These are phyloP conservation scores for Mustela lutreola DNA, from an alignment of 2,113 vertebrate genomes.

Conservation along the genomic window DNA sequence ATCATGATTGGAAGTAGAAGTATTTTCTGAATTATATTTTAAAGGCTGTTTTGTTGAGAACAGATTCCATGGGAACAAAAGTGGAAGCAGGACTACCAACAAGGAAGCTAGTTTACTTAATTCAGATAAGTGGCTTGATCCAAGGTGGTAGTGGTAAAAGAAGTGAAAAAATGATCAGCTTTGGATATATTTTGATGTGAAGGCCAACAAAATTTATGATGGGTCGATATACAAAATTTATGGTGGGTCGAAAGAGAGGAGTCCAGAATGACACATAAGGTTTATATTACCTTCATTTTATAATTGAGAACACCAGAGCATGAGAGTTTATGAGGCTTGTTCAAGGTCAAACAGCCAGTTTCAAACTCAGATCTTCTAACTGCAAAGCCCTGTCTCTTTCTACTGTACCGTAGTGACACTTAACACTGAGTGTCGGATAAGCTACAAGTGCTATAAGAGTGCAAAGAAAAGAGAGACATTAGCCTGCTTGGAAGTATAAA, in stretches of 20 bases:
- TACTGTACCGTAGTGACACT: not conserved
- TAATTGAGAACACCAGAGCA: not conserved
- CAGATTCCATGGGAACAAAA: not conserved
- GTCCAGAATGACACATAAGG: not conserved
- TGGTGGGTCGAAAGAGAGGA: not conserved
- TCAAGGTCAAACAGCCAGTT: not conserved
- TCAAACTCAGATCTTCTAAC: not conserved
- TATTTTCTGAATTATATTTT: slow-evolving; percentile 20
- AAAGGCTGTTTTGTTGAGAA: slow-evolving; percentile 12
- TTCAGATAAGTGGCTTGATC: not conserved
- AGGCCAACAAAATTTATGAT: not conserved
- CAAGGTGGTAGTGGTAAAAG: not conserved
- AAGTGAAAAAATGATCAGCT: not conserved
- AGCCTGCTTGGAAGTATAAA: not conserved
- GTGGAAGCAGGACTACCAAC: not conserved
- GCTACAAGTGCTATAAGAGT: not conserved
- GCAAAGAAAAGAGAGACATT: not conserved
- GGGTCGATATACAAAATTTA: not conserved
- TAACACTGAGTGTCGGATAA: not conserved
- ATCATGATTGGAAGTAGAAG: not conserved
- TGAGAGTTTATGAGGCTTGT: not conserved
- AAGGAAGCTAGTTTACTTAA: not conserved
- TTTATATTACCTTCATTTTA: slow-evolving; percentile 30
- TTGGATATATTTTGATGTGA: not conserved
- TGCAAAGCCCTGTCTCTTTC: not conserved